Evolutionary conservation across 1,140 invertebrate genomes (phyloP), one percentile per base, ranked within the genome.

Genomic region (Diabrotica undecimpunctata): DNA sequence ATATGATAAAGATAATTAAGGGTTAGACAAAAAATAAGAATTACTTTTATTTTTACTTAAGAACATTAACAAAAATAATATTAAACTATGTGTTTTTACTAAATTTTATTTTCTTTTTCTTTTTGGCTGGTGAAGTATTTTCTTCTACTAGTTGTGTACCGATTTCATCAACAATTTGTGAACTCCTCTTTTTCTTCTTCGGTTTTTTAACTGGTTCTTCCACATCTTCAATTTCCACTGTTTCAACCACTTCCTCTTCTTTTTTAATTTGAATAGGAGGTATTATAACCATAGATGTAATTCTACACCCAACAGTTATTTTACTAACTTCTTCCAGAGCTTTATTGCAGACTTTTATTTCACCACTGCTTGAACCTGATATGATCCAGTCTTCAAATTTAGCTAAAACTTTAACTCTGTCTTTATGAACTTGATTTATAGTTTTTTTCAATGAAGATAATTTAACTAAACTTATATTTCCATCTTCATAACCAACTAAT

Each of bases 311-410:
- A 6, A 84, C 83, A 75, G 82, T 84, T 36, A 73, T 69, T 55
- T 76, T 78, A 56, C 79, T 79, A 62, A 87, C 73, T 74, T 83
- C 78, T 65, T 74, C 77, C 36, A 90, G 73, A 11, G 73, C 78
- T 62, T 78, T 78, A 54, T 82, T 81, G 91, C 91, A 95, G 0
- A 93, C 71, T 81, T 92, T 93, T 50, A 95, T 84, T 76, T 89
- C 85, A 0, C 92, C 92, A 52, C 86, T 84, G 80, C 90, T 94
- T 2, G 88, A 89, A 13, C 83, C 86, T 25, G 88, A 85, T 5
- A 71, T 78, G 53, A 80, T 72, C 36, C 66, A 79, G 12, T 79
- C 77, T 12, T 79, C 71, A 67, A 80, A 79, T 67, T 78, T 80
- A 65, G 80, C 76, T 37, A 92, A 79, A 75, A 84, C 85, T 79